Percentiles rank a stretch among this genome's conserved stretches.
These are phyloP conservation scores for Cephalotes varians DNA, from an alignment of 2,888 invertebrate species.

Conservation along the genomic window DNA sequence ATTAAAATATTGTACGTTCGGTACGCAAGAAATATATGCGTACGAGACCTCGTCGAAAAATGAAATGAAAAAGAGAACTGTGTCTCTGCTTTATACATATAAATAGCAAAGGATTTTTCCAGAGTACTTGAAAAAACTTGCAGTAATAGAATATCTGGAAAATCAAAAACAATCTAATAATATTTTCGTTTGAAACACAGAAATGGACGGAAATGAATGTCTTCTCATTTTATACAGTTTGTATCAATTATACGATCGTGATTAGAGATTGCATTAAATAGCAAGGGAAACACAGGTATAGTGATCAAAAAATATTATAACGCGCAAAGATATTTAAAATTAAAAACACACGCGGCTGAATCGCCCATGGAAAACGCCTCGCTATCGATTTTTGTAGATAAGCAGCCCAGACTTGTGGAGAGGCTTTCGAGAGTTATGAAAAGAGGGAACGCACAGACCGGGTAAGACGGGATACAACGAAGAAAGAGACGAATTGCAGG, in stretches of 20 bases:
- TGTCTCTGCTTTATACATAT: not conserved
- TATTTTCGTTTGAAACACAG: not conserved
- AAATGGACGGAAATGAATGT: too few species aligned
- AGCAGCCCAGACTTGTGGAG: constrained; percentile 6
- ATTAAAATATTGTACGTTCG: constrained; percentile 10
- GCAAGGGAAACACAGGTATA: not conserved
- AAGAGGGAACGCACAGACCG: constrained; percentile 12
- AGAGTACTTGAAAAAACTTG: not conserved
- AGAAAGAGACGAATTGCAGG: constrained; percentile 23
- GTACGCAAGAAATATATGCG: not conserved
- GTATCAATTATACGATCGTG: not conserved
- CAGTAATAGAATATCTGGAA: not conserved
- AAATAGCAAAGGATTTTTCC: not conserved
- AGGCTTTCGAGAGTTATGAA: constrained; percentile 47
- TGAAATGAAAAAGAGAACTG: not conserved
- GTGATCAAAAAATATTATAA: not conserved
- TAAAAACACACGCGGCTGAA: not conserved
- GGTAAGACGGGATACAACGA: constrained; percentile 4
- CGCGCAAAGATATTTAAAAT: not conserved
- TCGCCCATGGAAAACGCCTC: constrained; percentile 31
- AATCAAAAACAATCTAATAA: not conserved
- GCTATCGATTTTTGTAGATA: constrained; percentile 27
- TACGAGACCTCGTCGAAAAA: not conserved
- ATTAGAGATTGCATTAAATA: not conserved
- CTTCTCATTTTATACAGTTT: not conserved